phyloP scores from a whole-genome alignment of 1,140 invertebrate genomes.

The Drosophila littoralis region DNA sequence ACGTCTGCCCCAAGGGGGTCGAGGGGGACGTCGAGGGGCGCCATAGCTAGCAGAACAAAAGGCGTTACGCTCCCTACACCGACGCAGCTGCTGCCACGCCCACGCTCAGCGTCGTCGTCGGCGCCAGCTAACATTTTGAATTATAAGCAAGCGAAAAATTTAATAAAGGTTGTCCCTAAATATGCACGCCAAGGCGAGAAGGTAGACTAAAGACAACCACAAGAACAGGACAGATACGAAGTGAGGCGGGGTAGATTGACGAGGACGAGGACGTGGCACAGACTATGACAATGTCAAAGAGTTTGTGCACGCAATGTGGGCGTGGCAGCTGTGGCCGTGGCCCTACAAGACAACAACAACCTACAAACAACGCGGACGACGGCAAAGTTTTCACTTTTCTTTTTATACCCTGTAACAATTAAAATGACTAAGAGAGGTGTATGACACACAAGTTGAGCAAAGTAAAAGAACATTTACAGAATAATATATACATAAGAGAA shows the following conservation, averaged over 20 bases:
- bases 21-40: too few species aligned
- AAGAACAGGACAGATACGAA: constrained; percentile 9
- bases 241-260: constrained; percentile 23
- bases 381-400: constrained; percentile 67
- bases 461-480: too few species aligned
- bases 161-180: constrained; percentile 72
- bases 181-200: constrained; percentile 29
- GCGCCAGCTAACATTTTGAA: constrained; percentile 73
- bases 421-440: background rate
- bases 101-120: constrained; percentile 28
- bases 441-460: too few species aligned
- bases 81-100: constrained; percentile 20
- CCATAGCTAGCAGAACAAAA: constrained; percentile 40
- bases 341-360: constrained; percentile 31
- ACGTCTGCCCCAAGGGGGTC: constrained; percentile 45
- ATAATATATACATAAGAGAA: too few species aligned
- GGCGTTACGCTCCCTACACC: constrained; percentile 15
- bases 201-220: constrained; percentile 26
- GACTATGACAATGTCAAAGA: constrained; percentile 81
- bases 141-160: constrained; percentile 78
- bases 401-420: constrained; percentile 7
- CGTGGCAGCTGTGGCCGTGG: constrained; percentile 64
- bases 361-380: constrained; percentile 21
- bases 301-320: constrained; percentile 78
- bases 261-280: constrained; percentile 18